Evolutionary conservation across 2,797 vertebrate genomes (phyloP), one percentile per base, ranked within the genome.

Genomic region (Iguana delicatissima): DNA sequence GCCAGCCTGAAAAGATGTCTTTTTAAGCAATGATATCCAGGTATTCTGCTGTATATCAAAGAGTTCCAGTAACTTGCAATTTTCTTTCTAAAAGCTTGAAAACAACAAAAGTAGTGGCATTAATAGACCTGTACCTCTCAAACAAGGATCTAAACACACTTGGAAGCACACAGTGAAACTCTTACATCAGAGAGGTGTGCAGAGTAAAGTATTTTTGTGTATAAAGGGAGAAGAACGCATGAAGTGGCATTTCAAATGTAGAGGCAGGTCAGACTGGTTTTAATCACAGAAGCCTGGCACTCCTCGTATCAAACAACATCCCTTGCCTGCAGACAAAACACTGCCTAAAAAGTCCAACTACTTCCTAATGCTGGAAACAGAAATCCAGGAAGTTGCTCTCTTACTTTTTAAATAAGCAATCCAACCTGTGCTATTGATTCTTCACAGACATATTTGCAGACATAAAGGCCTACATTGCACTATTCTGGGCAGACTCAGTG

Each of bases 181-280:
- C 85, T 87, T 84, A 62, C 29, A 77, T 67, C 32, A 52, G 29
- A 64, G 13, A 32, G 4, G 42, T 9, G 13, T 52, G 42, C 55
- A 89, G 72, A 84, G 20, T 10, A 76, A 77, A 52, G 6, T 46
- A 8, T 35, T 29, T 79, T 10, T 84, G 35, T 76, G 73, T 76
- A 8, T 42, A 35, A 5, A 52, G 59, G 79, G 42, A 80, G 10
- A 64, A 64, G 32, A 84, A 22, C 76, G 62, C 57, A 77, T 62
- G 24, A 80, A 32, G 22, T 79, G 69, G 81, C 80, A 89, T 62
- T 67, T 35, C 29, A 88, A 52, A 57, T 59, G 50, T 42, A 26
- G 9, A 89, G 72, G 72, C 89, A 85, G 35, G 62, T 72, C 50
- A n/a, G 74, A 80, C 74, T 80, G 57, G 76, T 59, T 90, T 80